These are phyloP conservation scores for Hucho hucho DNA, from an alignment of 2,113 vertebrate genomes.

Conservation along the genomic window DNA sequence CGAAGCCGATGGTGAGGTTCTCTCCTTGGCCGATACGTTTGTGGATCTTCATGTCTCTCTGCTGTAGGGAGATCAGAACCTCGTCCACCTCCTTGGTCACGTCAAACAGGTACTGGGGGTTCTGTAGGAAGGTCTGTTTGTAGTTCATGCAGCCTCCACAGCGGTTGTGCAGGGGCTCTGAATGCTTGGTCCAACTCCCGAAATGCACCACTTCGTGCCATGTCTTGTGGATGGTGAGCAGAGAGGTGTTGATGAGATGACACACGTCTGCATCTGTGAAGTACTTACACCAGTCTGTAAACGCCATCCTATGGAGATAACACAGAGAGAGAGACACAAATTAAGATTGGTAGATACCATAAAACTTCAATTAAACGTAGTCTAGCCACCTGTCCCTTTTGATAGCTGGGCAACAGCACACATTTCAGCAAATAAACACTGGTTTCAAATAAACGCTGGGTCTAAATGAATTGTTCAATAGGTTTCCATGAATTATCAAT, in stretches of 20 bases:
- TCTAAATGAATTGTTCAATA: too few species aligned
- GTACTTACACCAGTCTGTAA: constrained; percentile 89
- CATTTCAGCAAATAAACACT: too few species aligned
- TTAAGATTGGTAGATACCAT: too few species aligned
- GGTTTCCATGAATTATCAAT: too few species aligned
- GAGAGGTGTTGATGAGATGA: constrained; percentile 85
- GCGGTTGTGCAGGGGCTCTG: constrained; percentile 83
- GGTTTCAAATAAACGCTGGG: too few species aligned
- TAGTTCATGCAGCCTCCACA: constrained; percentile 90
- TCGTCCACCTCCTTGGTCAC: constrained; percentile 83
- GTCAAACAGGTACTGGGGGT: constrained; percentile 94
- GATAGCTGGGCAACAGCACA: too few species aligned
- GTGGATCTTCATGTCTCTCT: constrained; percentile 84
- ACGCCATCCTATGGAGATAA: constrained; percentile 80
- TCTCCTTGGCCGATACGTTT: constrained; percentile 80
- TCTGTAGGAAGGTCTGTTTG: constrained; percentile 87
- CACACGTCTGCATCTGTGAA: constrained; percentile 87
- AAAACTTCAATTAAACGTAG: too few species aligned
- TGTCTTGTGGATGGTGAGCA: constrained; percentile 82
- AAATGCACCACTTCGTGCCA: constrained; percentile 79
- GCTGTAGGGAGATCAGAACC: constrained; percentile 86
- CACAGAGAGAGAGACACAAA: not conserved
- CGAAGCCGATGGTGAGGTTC: constrained; percentile 84
- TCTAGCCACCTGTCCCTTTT: too few species aligned
- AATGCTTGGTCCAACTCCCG: constrained; percentile 82